Evolutionary conservation across 23 tunicate genomes (phyloP), one percentile per base, ranked within the genome.

Genomic region (Styela clava): DNA sequence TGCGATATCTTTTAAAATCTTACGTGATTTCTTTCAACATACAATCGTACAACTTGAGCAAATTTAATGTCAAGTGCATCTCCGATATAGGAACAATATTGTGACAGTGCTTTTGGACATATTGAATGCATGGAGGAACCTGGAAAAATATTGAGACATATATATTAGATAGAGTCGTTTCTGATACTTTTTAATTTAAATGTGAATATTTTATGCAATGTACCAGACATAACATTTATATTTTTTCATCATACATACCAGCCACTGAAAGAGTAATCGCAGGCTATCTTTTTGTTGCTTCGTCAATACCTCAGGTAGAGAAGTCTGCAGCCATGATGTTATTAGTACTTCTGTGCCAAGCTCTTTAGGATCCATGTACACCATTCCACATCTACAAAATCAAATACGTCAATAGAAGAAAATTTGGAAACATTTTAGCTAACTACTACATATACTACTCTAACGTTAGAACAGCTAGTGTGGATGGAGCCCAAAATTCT

Each of bases 331-430:
- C 97, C 97, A 91, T 0, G 97, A 91, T 25, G 89, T 73, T 2
- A 91, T 86, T 19, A 91, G 84, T 5, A 89, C 81, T 22, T 85
- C 88, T n/a, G 74, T 72, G 29, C 97, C 97, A 3, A 91, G 84
- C 36, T 91, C 97, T 33, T 86, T 85, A 3, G 97, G 97, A 56
- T 91, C 97, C 97, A 91, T 91, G 84, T 91, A 91, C 0, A 91
- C 83, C 97, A 91, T 91, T 71, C 97, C 97, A 64, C 97, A 91
- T 44, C 97, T 91, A 9, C 21, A 34, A 0, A 52, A 34, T 31
- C 18, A 82, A 37, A 44, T n/a, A n/a, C n/a, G n/a, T n/a, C n/a
- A n/a, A n/a, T n/a, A n/a, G n/a, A n/a, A 3, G 76, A 16, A 24
- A n/a, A n/a, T n/a, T n/a, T n/a, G n/a, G n/a, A n/a, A n/a, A n/a